These are phyloP conservation scores for Cantharis rufa DNA, from an alignment of 2,888 invertebrate genomes.

Conservation along the genomic window DNA sequence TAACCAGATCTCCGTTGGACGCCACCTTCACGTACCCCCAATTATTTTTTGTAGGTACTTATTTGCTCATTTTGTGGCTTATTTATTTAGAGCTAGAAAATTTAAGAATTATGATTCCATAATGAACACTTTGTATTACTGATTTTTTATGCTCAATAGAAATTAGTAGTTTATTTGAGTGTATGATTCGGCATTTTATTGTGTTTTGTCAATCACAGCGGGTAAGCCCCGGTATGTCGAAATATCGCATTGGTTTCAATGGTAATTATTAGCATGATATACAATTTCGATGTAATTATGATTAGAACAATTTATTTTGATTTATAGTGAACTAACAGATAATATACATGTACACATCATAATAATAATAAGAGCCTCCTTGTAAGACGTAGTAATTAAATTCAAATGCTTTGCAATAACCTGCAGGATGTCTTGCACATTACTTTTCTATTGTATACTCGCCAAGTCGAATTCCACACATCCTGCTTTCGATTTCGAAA, in stretches of 20 bases:
- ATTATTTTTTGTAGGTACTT: slow-evolving; percentile 41
- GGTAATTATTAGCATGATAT: slow-evolving; percentile 45
- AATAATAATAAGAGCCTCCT: not conserved
- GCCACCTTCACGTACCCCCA: slow-evolving; percentile 45
- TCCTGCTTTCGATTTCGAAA: not conserved
- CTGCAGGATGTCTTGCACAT: not conserved
- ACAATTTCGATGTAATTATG: slow-evolving; percentile 30
- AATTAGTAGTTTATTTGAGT: slow-evolving; percentile 28
- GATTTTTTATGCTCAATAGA: not conserved
- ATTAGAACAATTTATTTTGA: slow-evolving; percentile 26
- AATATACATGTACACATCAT: not conserved
- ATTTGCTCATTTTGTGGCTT: slow-evolving; percentile 37
- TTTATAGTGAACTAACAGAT: slow-evolving; percentile 20
- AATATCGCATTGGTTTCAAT: slow-evolving; percentile 37
- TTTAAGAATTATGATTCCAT: not conserved
- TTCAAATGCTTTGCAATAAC: not conserved
- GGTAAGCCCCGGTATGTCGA: slow-evolving; percentile 13
- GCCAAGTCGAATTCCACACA: not conserved
- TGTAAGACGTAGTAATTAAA: not conserved
- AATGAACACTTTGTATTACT: not conserved
- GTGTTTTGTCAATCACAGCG: slow-evolving; percentile 30
- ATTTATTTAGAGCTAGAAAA: not conserved
- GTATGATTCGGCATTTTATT: slow-evolving; percentile 30
- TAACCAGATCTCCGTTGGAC: slow-evolving; percentile 51
- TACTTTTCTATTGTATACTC: not conserved